These are phyloP conservation scores for Drosophila anomalata DNA, from an alignment of 2,888 invertebrate genomes.

Conservation along the genomic window DNA sequence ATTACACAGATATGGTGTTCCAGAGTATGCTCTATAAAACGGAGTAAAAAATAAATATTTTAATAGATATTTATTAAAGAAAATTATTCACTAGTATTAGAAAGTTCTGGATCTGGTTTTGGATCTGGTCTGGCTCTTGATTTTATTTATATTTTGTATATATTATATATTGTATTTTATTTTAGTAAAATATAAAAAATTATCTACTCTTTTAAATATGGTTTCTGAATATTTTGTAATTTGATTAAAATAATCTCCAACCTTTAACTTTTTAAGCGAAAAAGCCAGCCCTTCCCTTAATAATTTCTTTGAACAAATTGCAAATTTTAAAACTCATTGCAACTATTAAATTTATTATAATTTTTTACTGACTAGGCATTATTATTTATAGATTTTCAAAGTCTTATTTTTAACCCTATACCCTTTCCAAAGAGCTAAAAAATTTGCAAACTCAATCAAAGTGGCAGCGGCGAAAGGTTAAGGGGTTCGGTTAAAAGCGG, in stretches of 20 bases:
- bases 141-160: neutral
- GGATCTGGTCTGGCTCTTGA: no score
- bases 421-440: slow-evolving; percentile 8
- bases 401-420: no score
- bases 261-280: no score
- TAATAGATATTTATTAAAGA: no score
- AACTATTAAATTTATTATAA: neutral
- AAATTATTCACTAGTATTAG: no score
- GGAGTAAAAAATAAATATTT: no score
- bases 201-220: no score
- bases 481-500: slow-evolving; percentile 9
- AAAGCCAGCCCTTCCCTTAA: no score
- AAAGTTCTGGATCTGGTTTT: no score
- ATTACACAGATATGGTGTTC: neutral
- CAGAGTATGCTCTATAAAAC: slow-evolving; percentile 8
- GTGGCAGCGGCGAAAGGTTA: slow-evolving; percentile 64
- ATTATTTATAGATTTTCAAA: neutral
- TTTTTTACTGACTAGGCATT: neutral
- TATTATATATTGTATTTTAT: neutral
- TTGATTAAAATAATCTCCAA: neutral
- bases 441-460: slow-evolving; percentile 41
- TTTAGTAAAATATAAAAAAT: neutral
- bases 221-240: neutral
- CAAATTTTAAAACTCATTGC: neutral
- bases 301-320: no score